Evolutionary conservation across 2,113 vertebrate genomes (phyloP), one percentile per base, ranked within the genome.

Genomic region (Benthochromis sp.): DNA sequence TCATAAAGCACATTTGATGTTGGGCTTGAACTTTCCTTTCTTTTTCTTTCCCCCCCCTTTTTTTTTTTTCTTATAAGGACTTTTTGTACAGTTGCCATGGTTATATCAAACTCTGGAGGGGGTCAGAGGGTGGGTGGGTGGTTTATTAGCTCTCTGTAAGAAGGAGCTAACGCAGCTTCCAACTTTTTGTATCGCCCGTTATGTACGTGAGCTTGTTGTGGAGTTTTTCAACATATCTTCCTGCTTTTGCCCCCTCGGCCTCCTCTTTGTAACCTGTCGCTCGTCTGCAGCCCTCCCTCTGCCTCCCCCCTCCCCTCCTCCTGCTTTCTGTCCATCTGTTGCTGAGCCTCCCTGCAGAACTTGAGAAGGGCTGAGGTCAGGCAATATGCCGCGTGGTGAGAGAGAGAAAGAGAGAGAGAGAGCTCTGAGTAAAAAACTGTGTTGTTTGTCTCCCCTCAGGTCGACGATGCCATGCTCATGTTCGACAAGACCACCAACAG

Each of bases 381-480:
- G 94, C 94, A 94, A 94, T 94, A 93, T 93, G 94, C 90, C 81
- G 89, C 66, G 83, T 95, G 94, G 90, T 89, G 52, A 84, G 85
- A 86, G 81, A 66, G 91, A 84, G 85, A 76, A 45, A 45, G 38
- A 7, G 83, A 47, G 36, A 24, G 17, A 7, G 66, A 0, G 90
- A 84, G 85, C 40, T 3, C 38, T 2, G n/a, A 36, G 54, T 91
- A 84, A 91, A 89, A 90, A 85, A 57, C 19, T 12, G 79, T 92
- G 80, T 91, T 92, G 89, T 93, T 95, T 93, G 90, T 94, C 66
- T 90, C 29, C 57, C 63, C 95, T 92, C 96, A 99, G 99, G 99
- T 99, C 88, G 99, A 99, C 1, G 99, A 99, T n/a, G 99, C 99
- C 83, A 99, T 99, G 99, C 97, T 99, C 93, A 99, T 99, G 99